phyloP scores from a whole-genome alignment of 2,888 invertebrate genomes.

The Andrena bicolor region DNA sequence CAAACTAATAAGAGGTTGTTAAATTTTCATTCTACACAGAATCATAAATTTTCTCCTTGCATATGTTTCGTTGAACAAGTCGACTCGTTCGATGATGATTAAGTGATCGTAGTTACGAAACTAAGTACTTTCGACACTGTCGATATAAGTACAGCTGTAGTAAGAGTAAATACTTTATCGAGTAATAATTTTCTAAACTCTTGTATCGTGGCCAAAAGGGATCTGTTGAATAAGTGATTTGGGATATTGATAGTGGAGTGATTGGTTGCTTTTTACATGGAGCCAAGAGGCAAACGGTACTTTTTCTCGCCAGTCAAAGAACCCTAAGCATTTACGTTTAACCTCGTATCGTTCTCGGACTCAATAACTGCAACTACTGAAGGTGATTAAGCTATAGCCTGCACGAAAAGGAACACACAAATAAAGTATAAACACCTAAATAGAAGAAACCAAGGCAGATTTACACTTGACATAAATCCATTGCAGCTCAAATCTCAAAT shows the following conservation, averaged over 20 bases:
- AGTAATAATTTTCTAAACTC: constrained; percentile 10
- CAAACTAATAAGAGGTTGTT: constrained; percentile 11
- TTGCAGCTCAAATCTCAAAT: constrained; percentile 33
- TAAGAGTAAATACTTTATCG: constrained; percentile 10
- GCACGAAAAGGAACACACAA: constrained; percentile 46
- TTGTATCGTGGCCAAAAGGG: constrained; percentile 6
- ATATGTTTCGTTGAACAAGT: background rate
- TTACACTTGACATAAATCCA: constrained; percentile 14
- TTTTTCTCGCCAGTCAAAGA: constrained; percentile 35
- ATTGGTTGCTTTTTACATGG: background rate
- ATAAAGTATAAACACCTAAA: constrained; percentile 45
- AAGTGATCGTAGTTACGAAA: background rate
- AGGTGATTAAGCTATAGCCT: constrained; percentile 41
- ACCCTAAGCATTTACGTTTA: constrained; percentile 46
- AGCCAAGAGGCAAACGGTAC: constrained; percentile 17
- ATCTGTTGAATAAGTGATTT: background rate
- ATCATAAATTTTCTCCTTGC: background rate
- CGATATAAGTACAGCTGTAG: constrained; percentile 2
- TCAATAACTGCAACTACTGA: constrained; percentile 36
- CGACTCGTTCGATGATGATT: constrained; percentile 1
- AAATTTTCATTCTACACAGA: constrained; percentile 12
- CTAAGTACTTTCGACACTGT: constrained; percentile 11
- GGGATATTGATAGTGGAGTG: background rate
- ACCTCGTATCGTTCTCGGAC: constrained; percentile 21
- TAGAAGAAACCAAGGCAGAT: constrained; percentile 28